phyloP scores from a whole-genome alignment of 2,888 invertebrate genomes.

The Calameuta filiformis region DNA sequence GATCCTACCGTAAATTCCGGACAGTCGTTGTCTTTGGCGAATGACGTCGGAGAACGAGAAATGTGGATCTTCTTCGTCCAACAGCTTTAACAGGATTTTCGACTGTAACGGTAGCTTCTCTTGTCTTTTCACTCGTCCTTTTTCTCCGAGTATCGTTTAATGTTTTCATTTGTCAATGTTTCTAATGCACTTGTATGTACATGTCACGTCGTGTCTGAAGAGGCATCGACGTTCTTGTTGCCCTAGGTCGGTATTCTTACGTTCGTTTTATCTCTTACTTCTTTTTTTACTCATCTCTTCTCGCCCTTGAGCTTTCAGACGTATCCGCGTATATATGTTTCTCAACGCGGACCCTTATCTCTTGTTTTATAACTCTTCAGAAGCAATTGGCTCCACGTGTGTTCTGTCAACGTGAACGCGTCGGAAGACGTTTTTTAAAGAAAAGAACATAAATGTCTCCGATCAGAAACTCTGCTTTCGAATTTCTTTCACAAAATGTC shows the following conservation, averaged over 20 bases:
- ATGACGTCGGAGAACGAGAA: conserved; percentile 29
- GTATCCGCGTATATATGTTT: background rate
- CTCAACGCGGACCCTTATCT: background rate
- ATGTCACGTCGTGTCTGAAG: background rate
- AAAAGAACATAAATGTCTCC: background rate
- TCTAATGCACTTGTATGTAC: background rate
- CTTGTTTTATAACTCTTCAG: background rate
- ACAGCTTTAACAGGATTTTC: background rate
- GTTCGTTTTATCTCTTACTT: background rate
- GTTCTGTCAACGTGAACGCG: background rate
- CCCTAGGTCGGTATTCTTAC: background rate
- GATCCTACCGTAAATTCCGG: conserved; percentile 21
- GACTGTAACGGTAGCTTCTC: background rate
- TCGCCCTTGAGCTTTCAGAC: background rate
- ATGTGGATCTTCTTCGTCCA: background rate
- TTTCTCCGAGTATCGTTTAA: background rate
- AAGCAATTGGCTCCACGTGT: background rate
- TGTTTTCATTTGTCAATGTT: background rate
- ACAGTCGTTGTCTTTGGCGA: conserved; percentile 21
- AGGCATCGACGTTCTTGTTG: background rate
- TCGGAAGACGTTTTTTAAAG: background rate
- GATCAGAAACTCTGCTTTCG: background rate
- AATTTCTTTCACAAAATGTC: background rate
- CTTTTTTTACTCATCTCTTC: background rate
- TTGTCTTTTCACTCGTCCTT: background rate